Evolutionary conservation across 2,113 vertebrate species (phyloP).

Genomic region (Lutjanus erythropterus): DNA sequence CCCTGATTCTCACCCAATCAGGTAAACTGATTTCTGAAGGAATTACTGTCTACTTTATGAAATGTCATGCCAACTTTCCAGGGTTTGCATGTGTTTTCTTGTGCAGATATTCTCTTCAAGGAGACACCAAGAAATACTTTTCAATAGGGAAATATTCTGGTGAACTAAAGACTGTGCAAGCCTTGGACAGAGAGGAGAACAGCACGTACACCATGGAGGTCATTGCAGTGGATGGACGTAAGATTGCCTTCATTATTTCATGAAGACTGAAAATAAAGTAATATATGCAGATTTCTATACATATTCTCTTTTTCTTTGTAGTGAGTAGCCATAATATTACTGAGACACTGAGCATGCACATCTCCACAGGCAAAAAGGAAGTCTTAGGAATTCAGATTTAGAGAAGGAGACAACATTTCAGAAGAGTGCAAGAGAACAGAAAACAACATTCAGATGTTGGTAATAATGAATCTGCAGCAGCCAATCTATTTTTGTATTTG

Average conservation of each 20-base stretch:
- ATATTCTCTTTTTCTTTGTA: constrained; percentile 1
- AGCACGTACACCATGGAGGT: constrained; percentile 87
- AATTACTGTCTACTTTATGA: not conserved
- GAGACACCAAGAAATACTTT: constrained; percentile 87
- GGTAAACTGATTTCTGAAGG: constrained; percentile 51
- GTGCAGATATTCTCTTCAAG: constrained; percentile 86
- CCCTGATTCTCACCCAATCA: constrained; percentile 86
- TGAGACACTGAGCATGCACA: too few relatives aligned
- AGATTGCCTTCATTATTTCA: constrained; percentile 37
- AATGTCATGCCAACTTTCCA: not conserved
- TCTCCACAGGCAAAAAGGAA: too few relatives aligned
- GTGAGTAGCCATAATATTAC: too few relatives aligned
- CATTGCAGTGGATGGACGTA: constrained; percentile 86
- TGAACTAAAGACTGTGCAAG: constrained; percentile 85
- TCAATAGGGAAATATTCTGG: constrained; percentile 86
- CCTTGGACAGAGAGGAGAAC: constrained; percentile 85
- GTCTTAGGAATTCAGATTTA: too few relatives aligned
- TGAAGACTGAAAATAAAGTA: not conserved
- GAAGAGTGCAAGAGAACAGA: not conserved
- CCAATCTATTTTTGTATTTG: not conserved
- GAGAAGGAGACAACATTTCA: not conserved
- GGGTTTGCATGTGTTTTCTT: not conserved
- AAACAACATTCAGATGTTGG: not conserved
- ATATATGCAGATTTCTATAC: not conserved
- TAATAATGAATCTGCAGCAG: not conserved